These are phyloP conservation scores for Euproctis similis DNA, from an alignment of 2,888 invertebrate genomes.

Conservation along the genomic window DNA sequence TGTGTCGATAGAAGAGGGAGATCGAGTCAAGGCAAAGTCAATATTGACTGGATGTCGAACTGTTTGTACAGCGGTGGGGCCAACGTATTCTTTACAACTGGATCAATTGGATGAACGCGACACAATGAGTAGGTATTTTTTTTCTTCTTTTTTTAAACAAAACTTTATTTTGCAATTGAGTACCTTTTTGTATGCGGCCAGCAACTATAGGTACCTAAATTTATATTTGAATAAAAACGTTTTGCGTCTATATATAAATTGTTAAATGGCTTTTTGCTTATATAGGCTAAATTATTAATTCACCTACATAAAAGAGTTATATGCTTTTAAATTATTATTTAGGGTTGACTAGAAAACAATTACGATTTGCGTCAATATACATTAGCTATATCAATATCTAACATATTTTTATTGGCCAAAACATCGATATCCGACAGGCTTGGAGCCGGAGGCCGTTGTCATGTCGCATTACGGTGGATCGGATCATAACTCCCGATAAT, in stretches of 20 bases:
- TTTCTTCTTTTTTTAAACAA: too few species aligned
- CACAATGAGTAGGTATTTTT: not conserved
- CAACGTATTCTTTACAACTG: slow-evolving; percentile 30
- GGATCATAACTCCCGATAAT: slow-evolving; percentile 74
- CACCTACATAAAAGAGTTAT: too few species aligned
- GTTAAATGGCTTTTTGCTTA: too few species aligned
- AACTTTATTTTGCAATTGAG: too few species aligned
- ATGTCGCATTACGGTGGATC: slow-evolving; percentile 68
- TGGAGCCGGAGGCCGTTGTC: slow-evolving; percentile 59
- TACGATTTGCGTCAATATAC: not conserved
- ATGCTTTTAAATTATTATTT: too few species aligned
- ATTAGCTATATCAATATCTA: slow-evolving; percentile 24
- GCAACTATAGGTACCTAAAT: too few species aligned
- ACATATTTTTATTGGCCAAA: slow-evolving; percentile 17
- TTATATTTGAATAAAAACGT: too few species aligned
- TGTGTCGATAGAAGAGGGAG: slow-evolving; percentile 45
- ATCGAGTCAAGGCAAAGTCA: slow-evolving; percentile 40
- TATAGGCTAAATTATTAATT: too few species aligned
- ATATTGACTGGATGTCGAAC: slow-evolving; percentile 66
- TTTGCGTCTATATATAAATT: too few species aligned
- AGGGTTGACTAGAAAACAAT: not conserved
- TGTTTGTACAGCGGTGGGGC: slow-evolving; percentile 54
- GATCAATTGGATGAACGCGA: slow-evolving; percentile 15
- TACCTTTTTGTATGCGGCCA: too few species aligned
- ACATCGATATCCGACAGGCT: slow-evolving; percentile 18